phyloP scores from a whole-genome alignment of 2,113 vertebrate genomes.

The Mus spicilegus region DNA sequence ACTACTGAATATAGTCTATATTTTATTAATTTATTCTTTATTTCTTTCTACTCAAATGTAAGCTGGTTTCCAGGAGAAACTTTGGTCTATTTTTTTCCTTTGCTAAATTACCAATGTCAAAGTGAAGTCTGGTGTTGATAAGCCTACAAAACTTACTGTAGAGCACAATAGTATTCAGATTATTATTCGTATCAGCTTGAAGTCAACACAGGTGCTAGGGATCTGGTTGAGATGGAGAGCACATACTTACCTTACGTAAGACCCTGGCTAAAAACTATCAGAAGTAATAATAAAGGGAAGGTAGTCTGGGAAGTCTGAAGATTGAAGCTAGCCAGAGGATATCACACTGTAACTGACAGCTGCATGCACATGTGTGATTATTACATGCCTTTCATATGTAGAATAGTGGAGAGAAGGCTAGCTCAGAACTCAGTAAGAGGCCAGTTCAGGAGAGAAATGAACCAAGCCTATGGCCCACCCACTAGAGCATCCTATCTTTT shows the following conservation, averaged over 20 bases:
- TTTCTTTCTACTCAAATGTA: background rate
- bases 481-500: background rate
- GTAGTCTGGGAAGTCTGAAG: background rate
- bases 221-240: background rate
- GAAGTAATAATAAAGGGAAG: background rate
- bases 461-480: background rate
- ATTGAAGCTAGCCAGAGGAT: background rate
- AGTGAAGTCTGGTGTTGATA: background rate
- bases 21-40: background rate
- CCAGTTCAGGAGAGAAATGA: background rate
- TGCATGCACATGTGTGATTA: background rate
- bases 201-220: background rate
- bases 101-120: background rate
- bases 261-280: background rate
- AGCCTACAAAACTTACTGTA: background rate
- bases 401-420: background rate
- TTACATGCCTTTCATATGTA: background rate
- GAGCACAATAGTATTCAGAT: background rate
- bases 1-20: background rate
- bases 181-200: background rate
- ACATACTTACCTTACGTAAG: background rate
- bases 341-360: background rate
- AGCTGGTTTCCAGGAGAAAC: background rate
- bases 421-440: background rate
- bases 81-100: background rate